Evolutionary conservation across 2,113 vertebrate genomes (phyloP).

Genomic region (Albula glossodonta): DNA sequence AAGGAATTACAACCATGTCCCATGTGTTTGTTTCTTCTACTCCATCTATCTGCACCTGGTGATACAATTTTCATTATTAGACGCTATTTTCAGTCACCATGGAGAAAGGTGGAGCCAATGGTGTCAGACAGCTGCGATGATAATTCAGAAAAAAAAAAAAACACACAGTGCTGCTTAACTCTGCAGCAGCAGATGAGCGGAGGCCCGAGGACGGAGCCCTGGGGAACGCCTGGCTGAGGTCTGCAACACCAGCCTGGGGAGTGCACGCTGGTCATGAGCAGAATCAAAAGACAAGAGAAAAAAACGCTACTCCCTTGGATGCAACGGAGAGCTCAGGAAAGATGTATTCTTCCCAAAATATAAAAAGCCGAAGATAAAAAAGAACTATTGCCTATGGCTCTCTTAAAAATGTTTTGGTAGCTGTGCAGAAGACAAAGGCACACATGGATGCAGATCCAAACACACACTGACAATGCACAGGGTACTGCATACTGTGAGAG

Average conservation of each 20-base stretch:
- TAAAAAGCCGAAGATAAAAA: not conserved
- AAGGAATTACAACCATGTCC: not conserved
- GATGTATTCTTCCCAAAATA: conserved; percentile 26
- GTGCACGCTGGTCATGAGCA: not conserved
- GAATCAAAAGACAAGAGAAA: not conserved
- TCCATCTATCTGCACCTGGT: not conserved
- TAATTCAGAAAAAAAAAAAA: conserved; percentile 15
- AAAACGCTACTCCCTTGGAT: not conserved
- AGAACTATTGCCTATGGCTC: conserved; percentile 10
- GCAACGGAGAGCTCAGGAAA: conserved; percentile 10
- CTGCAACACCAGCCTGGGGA: not conserved
- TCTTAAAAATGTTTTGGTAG: conserved; percentile 14
- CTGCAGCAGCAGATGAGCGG: not conserved
- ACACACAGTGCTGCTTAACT: not conserved
- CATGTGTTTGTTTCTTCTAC: not conserved
- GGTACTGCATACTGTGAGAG: not conserved
- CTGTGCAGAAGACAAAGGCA: not conserved
- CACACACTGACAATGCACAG: not conserved
- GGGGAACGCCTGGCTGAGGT: not conserved
- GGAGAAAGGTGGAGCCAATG: not conserved
- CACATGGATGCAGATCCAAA: conserved; percentile 4
- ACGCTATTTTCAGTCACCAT: not conserved
- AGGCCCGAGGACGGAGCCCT: not conserved
- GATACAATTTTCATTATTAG: not conserved
- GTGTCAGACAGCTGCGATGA: not conserved